These are phyloP conservation scores for Phytoseiulus persimilis DNA, from an alignment of 2,888 invertebrate species.

Conservation along the genomic window DNA sequence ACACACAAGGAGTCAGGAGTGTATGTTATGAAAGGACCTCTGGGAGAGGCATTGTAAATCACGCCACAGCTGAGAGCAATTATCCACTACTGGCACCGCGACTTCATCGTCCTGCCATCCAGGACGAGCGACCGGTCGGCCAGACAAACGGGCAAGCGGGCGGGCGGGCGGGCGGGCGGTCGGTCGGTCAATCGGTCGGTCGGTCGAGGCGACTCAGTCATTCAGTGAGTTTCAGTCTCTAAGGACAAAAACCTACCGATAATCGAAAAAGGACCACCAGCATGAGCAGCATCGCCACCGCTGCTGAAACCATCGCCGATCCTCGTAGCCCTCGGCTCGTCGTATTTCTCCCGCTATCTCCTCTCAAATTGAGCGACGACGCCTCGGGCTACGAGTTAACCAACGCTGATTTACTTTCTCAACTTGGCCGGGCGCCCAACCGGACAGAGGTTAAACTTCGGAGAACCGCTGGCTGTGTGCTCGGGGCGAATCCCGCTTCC, in stretches of 20 bases:
- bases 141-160: slow-evolving; percentile 10
- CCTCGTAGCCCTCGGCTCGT: not conserved
- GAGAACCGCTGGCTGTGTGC: not conserved
- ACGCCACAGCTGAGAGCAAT: slow-evolving; percentile 37
- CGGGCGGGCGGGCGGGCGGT: not conserved
- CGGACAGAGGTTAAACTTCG: slow-evolving; percentile 5
- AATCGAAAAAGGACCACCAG: slow-evolving; percentile 29
- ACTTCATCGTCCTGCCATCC: slow-evolving; percentile 29
- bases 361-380: slow-evolving; percentile 32
- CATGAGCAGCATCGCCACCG: not conserved
- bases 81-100: slow-evolving; percentile 24
- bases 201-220: not conserved
- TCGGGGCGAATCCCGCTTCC: not conserved
- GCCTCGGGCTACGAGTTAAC: slow-evolving; percentile 35
- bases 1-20: not conserved
- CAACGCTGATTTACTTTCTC: slow-evolving; percentile 38
- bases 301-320: slow-evolving; percentile 21
- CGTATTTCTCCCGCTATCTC: slow-evolving; percentile 20
- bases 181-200: not conserved
- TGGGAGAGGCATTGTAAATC: slow-evolving; percentile 30
- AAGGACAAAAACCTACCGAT: slow-evolving; percentile 18
- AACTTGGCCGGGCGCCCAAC: not conserved
- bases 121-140: not conserved
- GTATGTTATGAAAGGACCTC: not conserved
- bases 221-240: not conserved